phyloP scores from a whole-genome alignment of 64 coral and sea anemone genomes.

The Actinia equina region DNA sequence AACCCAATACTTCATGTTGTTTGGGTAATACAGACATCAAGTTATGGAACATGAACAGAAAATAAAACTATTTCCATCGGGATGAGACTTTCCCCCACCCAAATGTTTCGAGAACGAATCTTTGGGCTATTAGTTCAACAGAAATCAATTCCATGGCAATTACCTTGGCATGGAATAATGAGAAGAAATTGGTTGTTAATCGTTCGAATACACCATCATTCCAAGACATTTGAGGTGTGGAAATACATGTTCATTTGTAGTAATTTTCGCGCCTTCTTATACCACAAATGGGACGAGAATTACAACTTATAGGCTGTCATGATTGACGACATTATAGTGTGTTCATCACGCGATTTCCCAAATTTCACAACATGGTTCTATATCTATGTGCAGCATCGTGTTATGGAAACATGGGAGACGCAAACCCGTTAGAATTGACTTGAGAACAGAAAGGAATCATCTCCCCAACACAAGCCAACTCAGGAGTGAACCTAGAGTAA shows the following conservation, averaged over 20 bases:
- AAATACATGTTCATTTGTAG: not conserved
- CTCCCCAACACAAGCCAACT: constrained; percentile 41
- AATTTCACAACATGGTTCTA: not conserved
- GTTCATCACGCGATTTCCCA: constrained; percentile 2
- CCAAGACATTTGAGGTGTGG: not conserved
- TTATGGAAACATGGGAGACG: constrained; percentile 14
- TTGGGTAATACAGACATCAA: not conserved
- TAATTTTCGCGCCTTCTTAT: not conserved
- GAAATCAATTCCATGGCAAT: constrained; percentile 9
- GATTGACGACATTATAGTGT: not conserved
- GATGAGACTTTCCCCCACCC: not conserved
- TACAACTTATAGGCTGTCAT: not conserved
- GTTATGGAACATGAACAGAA: not conserved
- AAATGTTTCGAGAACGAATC: not conserved
- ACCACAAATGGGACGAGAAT: not conserved
- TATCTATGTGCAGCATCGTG: not conserved
- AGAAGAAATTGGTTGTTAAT: not conserved
- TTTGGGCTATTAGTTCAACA: not conserved
- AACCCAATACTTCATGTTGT: not conserved
- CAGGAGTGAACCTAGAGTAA: constrained; percentile 35
- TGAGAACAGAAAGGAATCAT: constrained; percentile 50
- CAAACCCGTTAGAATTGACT: constrained; percentile 25
- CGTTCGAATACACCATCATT: not conserved
- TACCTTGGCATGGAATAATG: not conserved
- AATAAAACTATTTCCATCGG: constrained; percentile 14